A percentile compares a stretch with the other conserved stretches of the same genome.
These are phyloP conservation scores for Dynastes tityus DNA, from an alignment of 2,888 invertebrate species.

Conservation along the genomic window DNA sequence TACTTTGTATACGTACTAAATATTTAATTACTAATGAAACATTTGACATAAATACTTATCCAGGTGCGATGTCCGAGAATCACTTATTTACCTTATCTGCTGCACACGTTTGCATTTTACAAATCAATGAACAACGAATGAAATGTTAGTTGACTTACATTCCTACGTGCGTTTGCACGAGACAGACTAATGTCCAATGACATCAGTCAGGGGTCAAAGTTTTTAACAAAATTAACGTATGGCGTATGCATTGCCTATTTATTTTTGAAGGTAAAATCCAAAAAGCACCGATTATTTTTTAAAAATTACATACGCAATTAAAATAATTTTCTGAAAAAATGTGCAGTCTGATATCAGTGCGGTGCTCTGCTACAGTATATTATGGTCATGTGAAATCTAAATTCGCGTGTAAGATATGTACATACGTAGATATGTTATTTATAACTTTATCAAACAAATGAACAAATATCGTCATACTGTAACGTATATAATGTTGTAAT, in stretches of 20 bases:
- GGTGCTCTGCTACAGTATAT: no score
- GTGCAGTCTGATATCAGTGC: no score
- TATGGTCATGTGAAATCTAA: no score
- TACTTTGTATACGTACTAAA: no score
- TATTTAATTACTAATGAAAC: no score
- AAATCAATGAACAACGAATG: neutral
- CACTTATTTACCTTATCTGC: neutral
- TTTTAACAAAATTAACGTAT: slow-evolving; percentile 22
- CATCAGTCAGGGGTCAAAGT: slow-evolving; percentile 27
- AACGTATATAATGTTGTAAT: no score
- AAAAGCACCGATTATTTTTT: neutral
- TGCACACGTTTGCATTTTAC: neutral
- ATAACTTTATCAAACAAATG: no score
- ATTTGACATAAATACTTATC: slow-evolving; percentile 5
- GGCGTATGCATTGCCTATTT: slow-evolving; percentile 20
- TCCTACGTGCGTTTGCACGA: neutral
- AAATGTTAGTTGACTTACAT: neutral
- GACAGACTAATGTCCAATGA: slow-evolving; percentile 8
- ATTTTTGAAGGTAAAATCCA: neutral
- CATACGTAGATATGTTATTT: no score
- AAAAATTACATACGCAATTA: no score
- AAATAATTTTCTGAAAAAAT: no score
- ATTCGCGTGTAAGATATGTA: no score
- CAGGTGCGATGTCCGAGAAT: neutral
- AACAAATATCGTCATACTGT: no score